A percentile compares a stretch with the other conserved stretches of the same genome.
Conservation (phyloP, 2,113 vertebrate genomes). For the Orthochromis indermauri region DNA sequence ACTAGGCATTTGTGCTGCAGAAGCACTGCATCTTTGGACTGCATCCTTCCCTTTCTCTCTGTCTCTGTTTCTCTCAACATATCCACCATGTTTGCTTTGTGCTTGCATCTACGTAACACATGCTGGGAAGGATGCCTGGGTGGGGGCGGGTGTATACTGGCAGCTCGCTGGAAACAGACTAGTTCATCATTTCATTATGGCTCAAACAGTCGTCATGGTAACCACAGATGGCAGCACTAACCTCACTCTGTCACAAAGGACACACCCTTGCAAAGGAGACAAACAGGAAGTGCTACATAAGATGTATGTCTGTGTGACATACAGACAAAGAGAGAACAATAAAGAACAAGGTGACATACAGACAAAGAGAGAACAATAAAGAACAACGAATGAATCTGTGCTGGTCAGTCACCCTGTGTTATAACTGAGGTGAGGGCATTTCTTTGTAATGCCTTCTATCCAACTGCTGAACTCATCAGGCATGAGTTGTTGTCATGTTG, state of each 20-base stretch:
- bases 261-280: constrained; percentile 48
- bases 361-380: background rate
- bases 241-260: constrained; percentile 50
- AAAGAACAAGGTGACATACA: background rate
- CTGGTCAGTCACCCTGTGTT: background rate
- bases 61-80: background rate
- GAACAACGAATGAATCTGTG: background rate
- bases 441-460: background rate
- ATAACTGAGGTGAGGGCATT: background rate
- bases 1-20: background rate
- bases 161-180: constrained; percentile 54
- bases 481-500: background rate
- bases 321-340: background rate
- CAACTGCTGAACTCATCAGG: background rate
- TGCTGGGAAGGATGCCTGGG: constrained; percentile 24
- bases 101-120: constrained; percentile 1
- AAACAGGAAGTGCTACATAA: constrained; percentile 50
- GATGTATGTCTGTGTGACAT: background rate
- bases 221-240: constrained; percentile 44
- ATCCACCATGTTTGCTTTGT: constrained; percentile 6
- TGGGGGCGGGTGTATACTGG: constrained; percentile 47
- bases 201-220: constrained; percentile 60
- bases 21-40: background rate
- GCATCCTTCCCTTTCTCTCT: background rate
- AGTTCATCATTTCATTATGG: constrained; percentile 48